These are phyloP conservation scores for Atopsyche davidsoni DNA, from an alignment of 1,140 invertebrate species.

Conservation along the genomic window DNA sequence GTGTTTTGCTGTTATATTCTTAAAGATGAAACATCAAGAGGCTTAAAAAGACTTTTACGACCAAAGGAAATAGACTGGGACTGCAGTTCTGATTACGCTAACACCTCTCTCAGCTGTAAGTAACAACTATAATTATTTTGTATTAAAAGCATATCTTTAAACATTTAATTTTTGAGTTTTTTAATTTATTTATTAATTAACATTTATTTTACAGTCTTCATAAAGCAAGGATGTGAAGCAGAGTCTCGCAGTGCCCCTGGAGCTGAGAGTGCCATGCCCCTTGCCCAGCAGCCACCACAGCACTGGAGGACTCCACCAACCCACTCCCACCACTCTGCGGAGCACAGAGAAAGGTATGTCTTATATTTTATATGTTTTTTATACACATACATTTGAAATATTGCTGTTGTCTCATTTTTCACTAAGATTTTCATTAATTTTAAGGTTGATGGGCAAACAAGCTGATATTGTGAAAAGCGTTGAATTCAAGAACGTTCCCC, in stretches of 20 bases:
- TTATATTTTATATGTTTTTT: slow-evolving; percentile 2
- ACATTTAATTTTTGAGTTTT: not conserved
- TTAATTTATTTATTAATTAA: slow-evolving; percentile 5
- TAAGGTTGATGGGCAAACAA: slow-evolving; percentile 35
- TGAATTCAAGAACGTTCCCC: slow-evolving; percentile 38
- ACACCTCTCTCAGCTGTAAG: slow-evolving; percentile 49
- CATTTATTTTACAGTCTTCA: slow-evolving; percentile 37
- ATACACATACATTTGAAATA: slow-evolving; percentile 4
- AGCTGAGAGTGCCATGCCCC: slow-evolving; percentile 36
- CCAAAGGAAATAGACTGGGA: slow-evolving; percentile 33
- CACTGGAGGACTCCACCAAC: slow-evolving; percentile 40
- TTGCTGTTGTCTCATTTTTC: not conserved
- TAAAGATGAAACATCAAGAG: slow-evolving; percentile 39
- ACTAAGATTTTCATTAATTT: slow-evolving; percentile 12
- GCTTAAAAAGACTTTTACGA: slow-evolving; percentile 26
- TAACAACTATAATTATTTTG: slow-evolving; percentile 14
- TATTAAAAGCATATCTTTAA: not conserved
- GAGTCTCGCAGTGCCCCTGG: slow-evolving; percentile 39
- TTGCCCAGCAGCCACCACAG: slow-evolving; percentile 35
- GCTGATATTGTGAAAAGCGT: slow-evolving; percentile 46
- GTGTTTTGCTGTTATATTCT: slow-evolving; percentile 47
- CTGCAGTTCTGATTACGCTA: slow-evolving; percentile 43
- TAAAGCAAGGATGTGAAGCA: slow-evolving; percentile 44
- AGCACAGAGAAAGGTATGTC: slow-evolving; percentile 23
- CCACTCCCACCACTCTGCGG: slow-evolving; percentile 31